Evolutionary conservation across 2,888 invertebrate genomes (phyloP).

Genomic region (Blera fallax): DNA sequence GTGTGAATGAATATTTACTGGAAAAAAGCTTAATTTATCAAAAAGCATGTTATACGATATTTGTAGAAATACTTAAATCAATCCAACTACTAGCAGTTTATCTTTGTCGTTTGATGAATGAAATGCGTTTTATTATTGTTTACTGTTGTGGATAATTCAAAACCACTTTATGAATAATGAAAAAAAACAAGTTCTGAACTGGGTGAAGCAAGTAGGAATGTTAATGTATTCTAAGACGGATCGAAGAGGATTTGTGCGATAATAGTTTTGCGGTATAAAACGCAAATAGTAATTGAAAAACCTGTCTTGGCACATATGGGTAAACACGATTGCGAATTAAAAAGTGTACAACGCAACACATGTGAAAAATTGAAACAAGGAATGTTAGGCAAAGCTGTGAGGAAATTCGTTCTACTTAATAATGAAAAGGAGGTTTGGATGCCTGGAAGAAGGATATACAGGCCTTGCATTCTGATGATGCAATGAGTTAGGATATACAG

Average conservation of each 20-base stretch:
- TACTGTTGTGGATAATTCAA: not conserved
- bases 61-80: not conserved
- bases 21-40: not conserved
- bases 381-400: not conserved
- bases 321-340: not conserved
- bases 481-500: too few relatives aligned
- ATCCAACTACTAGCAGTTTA: slow-evolving; percentile 41
- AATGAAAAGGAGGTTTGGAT: too few relatives aligned
- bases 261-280: not conserved
- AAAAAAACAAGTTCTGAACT: not conserved
- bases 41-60: not conserved
- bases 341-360: not conserved
- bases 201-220: not conserved
- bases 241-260: not conserved
- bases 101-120: not conserved
- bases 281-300: not conserved
- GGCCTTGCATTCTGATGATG: too few relatives aligned
- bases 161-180: not conserved
- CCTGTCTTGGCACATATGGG: not conserved
- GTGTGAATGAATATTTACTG: not conserved
- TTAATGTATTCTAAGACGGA: not conserved
- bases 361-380: not conserved
- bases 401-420: too few relatives aligned
- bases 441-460: too few relatives aligned
- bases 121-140: not conserved